These are phyloP conservation scores for Microvelia longipes DNA, from an alignment of 1,140 invertebrate genomes.

Conservation along the genomic window DNA sequence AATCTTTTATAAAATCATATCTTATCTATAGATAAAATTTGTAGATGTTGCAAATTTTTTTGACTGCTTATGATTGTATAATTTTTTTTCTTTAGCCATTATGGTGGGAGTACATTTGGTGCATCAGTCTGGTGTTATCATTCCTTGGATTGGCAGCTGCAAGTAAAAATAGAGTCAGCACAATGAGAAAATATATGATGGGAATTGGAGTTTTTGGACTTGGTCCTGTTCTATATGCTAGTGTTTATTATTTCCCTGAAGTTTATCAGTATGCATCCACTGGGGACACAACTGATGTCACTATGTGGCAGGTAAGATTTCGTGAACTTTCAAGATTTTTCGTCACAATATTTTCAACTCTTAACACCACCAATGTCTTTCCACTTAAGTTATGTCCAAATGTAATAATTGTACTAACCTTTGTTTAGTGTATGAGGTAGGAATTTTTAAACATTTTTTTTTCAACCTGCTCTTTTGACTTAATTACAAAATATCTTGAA, in stretches of 20 bases:
- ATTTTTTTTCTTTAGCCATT: constrained; percentile 43
- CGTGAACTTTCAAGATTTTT: background rate
- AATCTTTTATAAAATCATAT: too few species aligned
- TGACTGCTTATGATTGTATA: too few species aligned
- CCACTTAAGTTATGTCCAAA: background rate
- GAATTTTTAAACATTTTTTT: background rate
- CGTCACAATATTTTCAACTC: background rate
- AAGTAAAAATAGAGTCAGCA: constrained; percentile 60
- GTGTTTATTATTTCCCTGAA: constrained; percentile 67
- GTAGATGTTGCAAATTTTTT: too few species aligned
- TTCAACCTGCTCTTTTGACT: too few species aligned
- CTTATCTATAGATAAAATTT: too few species aligned
- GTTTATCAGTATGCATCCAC: constrained; percentile 61
- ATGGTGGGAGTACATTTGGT: constrained; percentile 91
- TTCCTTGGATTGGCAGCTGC: constrained; percentile 75
- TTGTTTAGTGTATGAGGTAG: background rate
- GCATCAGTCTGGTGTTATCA: constrained; percentile 65
- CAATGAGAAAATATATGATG: constrained; percentile 67
- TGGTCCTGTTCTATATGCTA: constrained; percentile 63
- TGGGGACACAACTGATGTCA: constrained; percentile 46
- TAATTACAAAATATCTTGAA: too few species aligned
- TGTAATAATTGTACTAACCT: background rate
- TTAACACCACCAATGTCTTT: too few species aligned
- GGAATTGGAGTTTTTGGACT: constrained; percentile 63
- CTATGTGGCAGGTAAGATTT: constrained; percentile 67